Evolutionary conservation across 2,888 invertebrate genomes (phyloP), one percentile per base, ranked within the genome.

Genomic region (Melolontha melolontha): DNA sequence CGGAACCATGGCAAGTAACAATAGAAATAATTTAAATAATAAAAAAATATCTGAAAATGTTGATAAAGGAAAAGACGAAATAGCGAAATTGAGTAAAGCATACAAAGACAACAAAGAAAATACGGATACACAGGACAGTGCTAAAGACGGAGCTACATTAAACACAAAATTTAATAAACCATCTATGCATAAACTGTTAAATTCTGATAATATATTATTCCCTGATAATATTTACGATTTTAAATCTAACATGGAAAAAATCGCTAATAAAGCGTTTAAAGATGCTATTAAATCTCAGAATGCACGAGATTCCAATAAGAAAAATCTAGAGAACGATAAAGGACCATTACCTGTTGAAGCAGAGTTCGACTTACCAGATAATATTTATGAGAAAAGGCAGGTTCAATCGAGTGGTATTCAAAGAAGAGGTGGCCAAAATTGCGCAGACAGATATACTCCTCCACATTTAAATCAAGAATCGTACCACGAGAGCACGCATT

Each of bases 401-500:
- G 69, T 72, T 10, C 66, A 55, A 55, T 67, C 67, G 5, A 69
- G 72, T 55, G 75, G 79, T 14, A 69, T 78, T 7, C 84, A 84
- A 74, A 74, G 75, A 54, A 79, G 86, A 11, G 86, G 86, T n/a
- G 85, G 85, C 8, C 86, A 86, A 77, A 81, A 84, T 73, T 86
- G 86, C 72, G 77, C 79, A 64, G 82, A 85, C 74, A 73, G 72
- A 29, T 77, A 76, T 57, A 81, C 82, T 22, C 84, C 85, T 0
- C 67, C 79, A 4, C 72, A 81, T 65, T 76, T 78, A 5, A 76
- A 85, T 71, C 79, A 83, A 5, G 78, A 80, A 16, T 80, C 80
- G 11, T 85, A 84, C 74, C 83, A 83, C 63, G 83, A 84, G 67
- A 86, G 86, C 65, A 82, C 86, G 1, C 87, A 87, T 72, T 87